Conservation (phyloP, 2,888 invertebrate species). For the Reticulitermes lucifugus region DNA sequence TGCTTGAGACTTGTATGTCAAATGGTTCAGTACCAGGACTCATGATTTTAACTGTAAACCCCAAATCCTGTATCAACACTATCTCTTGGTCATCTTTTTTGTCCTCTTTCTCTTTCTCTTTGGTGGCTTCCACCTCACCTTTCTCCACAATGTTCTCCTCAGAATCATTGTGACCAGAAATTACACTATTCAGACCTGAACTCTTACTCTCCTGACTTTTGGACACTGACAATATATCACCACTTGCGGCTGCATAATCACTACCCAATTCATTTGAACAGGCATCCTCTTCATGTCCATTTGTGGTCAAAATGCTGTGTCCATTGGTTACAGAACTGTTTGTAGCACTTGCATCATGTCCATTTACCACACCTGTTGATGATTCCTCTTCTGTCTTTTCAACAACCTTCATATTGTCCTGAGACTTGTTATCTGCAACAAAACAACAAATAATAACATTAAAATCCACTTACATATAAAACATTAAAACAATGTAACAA, state of each 20-base stretch:
- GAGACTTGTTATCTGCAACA: constrained; percentile 28
- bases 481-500: no score
- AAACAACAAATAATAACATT: not conserved
- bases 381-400: constrained; percentile 38
- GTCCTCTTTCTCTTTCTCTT: constrained; percentile 65
- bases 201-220: constrained; percentile 14
- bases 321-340: constrained; percentile 34
- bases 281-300: constrained; percentile 26
- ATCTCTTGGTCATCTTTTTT: constrained; percentile 76
- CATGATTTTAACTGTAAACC: constrained; percentile 93
- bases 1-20: constrained; percentile 96
- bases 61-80: constrained; percentile 90
- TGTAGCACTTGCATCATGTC: constrained; percentile 13
- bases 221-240: constrained; percentile 1
- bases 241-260: not conserved
- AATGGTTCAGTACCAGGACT: constrained; percentile 92
- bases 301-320: constrained; percentile 14
- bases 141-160: constrained; percentile 61
- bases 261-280: not conserved
- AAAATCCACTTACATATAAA: no score
- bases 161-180: constrained; percentile 37
- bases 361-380: constrained; percentile 22
- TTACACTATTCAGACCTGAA: constrained; percentile 28
- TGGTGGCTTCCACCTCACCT: constrained; percentile 65
- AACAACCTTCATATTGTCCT: constrained; percentile 48